A percentile compares a stretch with the other conserved stretches of the same genome.
Conservation (phyloP, 2,113 vertebrate genomes). For the Cynocephalus volans region DNA sequence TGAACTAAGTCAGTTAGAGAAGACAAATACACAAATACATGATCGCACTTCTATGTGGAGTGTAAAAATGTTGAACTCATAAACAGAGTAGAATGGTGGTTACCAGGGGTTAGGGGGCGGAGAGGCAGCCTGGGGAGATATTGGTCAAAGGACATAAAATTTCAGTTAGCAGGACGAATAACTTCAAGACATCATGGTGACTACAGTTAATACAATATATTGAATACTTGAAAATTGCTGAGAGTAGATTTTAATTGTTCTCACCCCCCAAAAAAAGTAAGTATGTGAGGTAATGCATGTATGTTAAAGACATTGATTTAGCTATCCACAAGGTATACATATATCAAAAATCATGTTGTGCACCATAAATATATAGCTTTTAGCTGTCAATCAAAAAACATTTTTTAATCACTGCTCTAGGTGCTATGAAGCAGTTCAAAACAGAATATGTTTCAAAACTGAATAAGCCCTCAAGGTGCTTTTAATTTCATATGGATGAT, state of each 20-base stretch:
- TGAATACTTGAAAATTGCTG: neutral
- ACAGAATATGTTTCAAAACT: neutral
- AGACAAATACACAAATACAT: neutral
- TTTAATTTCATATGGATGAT: neutral
- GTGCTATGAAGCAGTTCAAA: neutral
- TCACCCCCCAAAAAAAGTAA: neutral
- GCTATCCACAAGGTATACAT: neutral
- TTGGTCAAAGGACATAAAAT: neutral
- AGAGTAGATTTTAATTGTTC: neutral
- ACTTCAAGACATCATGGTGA: neutral
- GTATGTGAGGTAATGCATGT: neutral
- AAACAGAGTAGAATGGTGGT: neutral
- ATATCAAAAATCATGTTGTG: neutral
- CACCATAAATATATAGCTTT: neutral
- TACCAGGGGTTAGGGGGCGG: accelerated
- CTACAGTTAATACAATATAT: neutral
- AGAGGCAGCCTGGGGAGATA: too few species aligned
- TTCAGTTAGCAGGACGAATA: neutral
- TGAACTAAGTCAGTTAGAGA: neutral
- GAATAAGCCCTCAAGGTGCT: neutral
- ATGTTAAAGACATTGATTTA: neutral
- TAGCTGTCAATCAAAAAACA: neutral
- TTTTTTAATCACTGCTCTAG: neutral
- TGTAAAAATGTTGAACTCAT: neutral
- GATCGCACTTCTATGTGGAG: neutral